Evolutionary conservation across 2,888 invertebrate genomes (phyloP).

Genomic region (Malacosoma neustria): DNA sequence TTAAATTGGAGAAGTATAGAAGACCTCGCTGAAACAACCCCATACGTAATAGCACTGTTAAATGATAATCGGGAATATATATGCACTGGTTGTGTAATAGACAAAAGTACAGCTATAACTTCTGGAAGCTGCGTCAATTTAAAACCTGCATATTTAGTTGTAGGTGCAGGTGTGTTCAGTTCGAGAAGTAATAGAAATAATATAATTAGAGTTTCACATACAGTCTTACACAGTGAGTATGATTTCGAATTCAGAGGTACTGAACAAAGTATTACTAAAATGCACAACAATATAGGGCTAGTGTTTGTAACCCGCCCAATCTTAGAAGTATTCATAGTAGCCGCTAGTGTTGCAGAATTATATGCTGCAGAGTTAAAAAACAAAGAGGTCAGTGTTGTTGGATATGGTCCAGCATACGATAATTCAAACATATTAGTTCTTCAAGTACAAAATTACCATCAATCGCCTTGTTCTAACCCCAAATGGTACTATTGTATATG

Average conservation of each 20-base stretch:
- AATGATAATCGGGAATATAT: constrained; percentile 25
- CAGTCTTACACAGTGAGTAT: constrained; percentile 34
- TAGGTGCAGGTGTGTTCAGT: constrained; percentile 30
- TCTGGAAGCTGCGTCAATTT: constrained; percentile 36
- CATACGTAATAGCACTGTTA: constrained; percentile 42
- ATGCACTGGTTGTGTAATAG: constrained; percentile 44
- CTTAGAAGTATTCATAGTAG: constrained; percentile 25
- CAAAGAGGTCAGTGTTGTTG: constrained; percentile 28
- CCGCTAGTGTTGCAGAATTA: constrained; percentile 30
- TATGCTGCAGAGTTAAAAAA: constrained; percentile 34
- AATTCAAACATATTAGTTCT: constrained; percentile 19
- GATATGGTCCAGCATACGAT: constrained; percentile 29
- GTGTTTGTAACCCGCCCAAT: constrained; percentile 27
- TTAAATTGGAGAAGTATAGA: constrained; percentile 34
- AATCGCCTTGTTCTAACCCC: constrained; percentile 39
- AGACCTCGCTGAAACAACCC: constrained; percentile 38
- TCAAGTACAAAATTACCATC: constrained; percentile 34
- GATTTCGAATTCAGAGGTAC: constrained; percentile 21
- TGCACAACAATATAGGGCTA: constrained; percentile 47
- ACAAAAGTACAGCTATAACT: constrained; percentile 36
- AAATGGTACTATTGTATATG: constrained; percentile 54
- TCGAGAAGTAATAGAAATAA: constrained; percentile 18
- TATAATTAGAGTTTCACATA: constrained; percentile 26
- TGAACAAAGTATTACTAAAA: constrained; percentile 25
- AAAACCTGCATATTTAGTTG: constrained; percentile 28